Conservation (phyloP, 2,888 invertebrate genomes). For the Osedax fenrisi region DNA sequence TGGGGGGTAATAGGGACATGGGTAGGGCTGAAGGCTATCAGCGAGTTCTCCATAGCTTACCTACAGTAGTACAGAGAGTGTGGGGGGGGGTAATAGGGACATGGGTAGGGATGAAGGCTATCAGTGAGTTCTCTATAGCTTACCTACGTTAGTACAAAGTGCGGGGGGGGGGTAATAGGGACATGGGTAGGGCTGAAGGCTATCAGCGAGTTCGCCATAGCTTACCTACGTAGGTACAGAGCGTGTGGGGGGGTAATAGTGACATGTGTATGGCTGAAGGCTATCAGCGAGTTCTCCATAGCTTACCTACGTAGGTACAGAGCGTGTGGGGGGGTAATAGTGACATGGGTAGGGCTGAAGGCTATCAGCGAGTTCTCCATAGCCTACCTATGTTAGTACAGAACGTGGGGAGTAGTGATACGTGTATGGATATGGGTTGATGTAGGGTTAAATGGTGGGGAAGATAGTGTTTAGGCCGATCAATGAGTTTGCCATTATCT, state of each 20-base stretch:
- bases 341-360: slow-evolving; percentile 54
- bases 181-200: slow-evolving; percentile 61
- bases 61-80: no score
- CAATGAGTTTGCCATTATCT: slow-evolving; percentile 38
- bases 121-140: slow-evolving; percentile 39
- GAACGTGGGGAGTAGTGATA: no score
- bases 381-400: no score
- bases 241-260: no score
- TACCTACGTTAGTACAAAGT: no score
- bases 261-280: slow-evolving; percentile 55
- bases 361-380: slow-evolving; percentile 49
- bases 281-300: slow-evolving; percentile 45
- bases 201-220: slow-evolving; percentile 38
- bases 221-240: no score
- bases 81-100: no score
- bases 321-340: no score
- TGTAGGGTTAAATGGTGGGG: no score
- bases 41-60: slow-evolving; percentile 39
- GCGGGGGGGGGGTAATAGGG: no score
- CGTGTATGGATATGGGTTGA: slow-evolving; percentile 61
- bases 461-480: slow-evolving; percentile 57
- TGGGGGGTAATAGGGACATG: no score
- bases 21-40: slow-evolving; percentile 57
- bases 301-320: no score
- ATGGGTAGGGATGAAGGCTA: slow-evolving; percentile 56